Percentiles rank a stretch among this genome's conserved stretches.
Evolutionary conservation across 2,797 vertebrate species (phyloP).

Genomic region (Percopsis omiscomaycus): DNA sequence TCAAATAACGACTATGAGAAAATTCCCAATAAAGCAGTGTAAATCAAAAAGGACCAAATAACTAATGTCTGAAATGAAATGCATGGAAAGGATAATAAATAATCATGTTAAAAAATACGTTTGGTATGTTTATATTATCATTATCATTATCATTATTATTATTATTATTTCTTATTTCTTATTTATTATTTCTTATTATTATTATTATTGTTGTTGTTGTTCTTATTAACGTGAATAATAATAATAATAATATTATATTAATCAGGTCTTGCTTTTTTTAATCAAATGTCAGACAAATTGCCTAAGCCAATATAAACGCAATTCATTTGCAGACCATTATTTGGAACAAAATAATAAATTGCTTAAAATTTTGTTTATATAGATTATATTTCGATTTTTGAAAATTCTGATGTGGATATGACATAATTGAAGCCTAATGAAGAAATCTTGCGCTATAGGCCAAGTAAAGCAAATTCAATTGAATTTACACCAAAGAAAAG

Average conservation of each 20-base stretch:
- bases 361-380: conserved; percentile 41
- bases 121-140: conserved; percentile 37
- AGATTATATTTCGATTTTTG: conserved; percentile 33
- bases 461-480: conserved; percentile 18
- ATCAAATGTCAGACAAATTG: too few relatives aligned
- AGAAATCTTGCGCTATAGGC: conserved; percentile 19
- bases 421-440: conserved; percentile 17
- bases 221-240: not conserved
- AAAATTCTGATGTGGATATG: conserved; percentile 34
- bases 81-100: conserved; percentile 39
- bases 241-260: conserved; percentile 1
- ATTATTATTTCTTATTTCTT: not conserved
- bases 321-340: conserved; percentile 40
- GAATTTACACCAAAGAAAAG: conserved; percentile 28
- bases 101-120: conserved; percentile 35
- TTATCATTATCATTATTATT: not conserved
- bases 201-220: too few relatives aligned
- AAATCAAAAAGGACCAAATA: conserved; percentile 57
- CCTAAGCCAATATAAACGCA: too few relatives aligned
- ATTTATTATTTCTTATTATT: too few relatives aligned
- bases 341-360: conserved; percentile 34
- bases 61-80: conserved; percentile 52
- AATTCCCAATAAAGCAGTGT: conserved; percentile 44
- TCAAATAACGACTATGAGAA: conserved; percentile 41
- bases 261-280: not conserved